Evolutionary conservation across 2,888 invertebrate genomes (phyloP).

Genomic region (Acleris emargana): DNA sequence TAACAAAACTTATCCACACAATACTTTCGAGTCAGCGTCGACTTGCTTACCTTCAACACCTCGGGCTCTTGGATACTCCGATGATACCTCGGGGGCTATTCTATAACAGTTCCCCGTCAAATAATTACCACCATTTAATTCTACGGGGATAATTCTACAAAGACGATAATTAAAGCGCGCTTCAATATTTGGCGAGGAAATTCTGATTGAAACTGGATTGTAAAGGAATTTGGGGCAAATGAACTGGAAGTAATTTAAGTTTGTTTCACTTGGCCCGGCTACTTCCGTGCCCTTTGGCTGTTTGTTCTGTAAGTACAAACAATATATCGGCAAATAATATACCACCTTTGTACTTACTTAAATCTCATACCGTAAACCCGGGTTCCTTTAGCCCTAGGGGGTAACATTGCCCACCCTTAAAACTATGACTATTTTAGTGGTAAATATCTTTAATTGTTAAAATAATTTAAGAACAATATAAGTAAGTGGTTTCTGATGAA

Average conservation of each 20-base stretch:
- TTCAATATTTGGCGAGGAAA: conserved; percentile 22
- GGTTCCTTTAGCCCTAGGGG: too few species aligned
- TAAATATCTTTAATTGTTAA: too few species aligned
- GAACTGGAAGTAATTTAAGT: conserved; percentile 14
- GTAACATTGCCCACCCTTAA: too few species aligned
- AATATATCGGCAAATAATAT: too few species aligned
- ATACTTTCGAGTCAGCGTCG: conserved; percentile 54
- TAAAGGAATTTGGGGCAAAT: conserved; percentile 7
- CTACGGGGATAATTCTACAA: conserved; percentile 32
- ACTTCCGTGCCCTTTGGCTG: neutral
- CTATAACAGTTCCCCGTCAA: conserved; percentile 48
- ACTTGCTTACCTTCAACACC: conserved; percentile 70
- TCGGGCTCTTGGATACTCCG: conserved; percentile 64
- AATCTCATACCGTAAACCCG: too few species aligned
- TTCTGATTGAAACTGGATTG: conserved; percentile 7
- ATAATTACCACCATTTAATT: conserved; percentile 34
- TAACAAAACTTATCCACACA: conserved; percentile 52
- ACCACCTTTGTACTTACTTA: too few species aligned
- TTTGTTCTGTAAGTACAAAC: neutral
- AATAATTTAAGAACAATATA: too few species aligned
- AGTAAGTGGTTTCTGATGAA: too few species aligned
- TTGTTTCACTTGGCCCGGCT: neutral
- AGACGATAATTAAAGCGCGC: conserved; percentile 24
- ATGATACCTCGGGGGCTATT: conserved; percentile 57
- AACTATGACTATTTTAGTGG: too few species aligned